These are phyloP conservation scores for Encarsia formosa DNA, from an alignment of 2,888 invertebrate genomes.

Conservation along the genomic window DNA sequence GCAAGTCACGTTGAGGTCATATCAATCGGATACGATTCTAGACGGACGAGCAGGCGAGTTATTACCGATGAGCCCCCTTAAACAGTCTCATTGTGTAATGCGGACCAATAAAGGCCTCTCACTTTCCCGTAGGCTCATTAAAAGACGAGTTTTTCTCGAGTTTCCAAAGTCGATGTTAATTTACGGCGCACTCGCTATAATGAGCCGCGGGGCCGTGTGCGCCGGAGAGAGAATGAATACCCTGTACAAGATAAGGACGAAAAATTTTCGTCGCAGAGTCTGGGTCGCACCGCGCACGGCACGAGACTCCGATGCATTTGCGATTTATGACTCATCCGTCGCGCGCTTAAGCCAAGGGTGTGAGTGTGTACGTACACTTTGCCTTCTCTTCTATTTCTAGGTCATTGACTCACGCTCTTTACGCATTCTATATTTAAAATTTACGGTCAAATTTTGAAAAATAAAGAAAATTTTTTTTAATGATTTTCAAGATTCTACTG, in stretches of 20 bases:
- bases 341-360: neutral
- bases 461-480: too few species aligned
- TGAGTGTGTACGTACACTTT: neutral
- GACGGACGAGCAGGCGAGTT: neutral
- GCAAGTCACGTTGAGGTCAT: slow-evolving; percentile 24
- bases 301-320: slow-evolving; percentile 14
- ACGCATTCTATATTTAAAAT: slow-evolving; percentile 19
- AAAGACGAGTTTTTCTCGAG: too few species aligned
- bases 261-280: slow-evolving; percentile 1
- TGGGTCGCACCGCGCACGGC: neutral
- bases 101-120: slow-evolving; percentile 19
- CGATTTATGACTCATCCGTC: slow-evolving; percentile 22
- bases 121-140: too few species aligned
- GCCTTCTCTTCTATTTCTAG: slow-evolving; percentile 28
- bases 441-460: slow-evolving; percentile 16
- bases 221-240: neutral
- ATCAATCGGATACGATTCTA: slow-evolving; percentile 14
- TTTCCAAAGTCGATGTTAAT: too few species aligned
- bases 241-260: slow-evolving; percentile 7
- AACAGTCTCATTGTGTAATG: slow-evolving; percentile 21
- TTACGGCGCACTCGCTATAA: too few species aligned
- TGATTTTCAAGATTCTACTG: too few species aligned
- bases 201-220: neutral
- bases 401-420: slow-evolving; percentile 31
- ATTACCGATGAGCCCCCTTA: slow-evolving; percentile 12